phyloP scores from a whole-genome alignment of 2,113 vertebrate species.

The Lepisosteus osseus region DNA sequence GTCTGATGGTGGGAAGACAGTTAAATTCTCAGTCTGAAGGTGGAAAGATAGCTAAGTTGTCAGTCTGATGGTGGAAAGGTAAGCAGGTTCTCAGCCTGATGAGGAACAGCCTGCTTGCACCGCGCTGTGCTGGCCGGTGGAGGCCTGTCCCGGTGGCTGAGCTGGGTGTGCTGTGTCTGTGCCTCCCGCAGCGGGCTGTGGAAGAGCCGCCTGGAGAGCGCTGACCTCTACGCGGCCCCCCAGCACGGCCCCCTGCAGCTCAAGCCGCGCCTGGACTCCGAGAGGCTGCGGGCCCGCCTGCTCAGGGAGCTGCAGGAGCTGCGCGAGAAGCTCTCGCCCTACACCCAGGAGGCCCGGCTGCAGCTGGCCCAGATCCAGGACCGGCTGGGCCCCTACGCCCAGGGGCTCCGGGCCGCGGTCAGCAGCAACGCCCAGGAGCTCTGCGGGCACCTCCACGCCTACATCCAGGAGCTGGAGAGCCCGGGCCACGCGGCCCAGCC shows the following conservation, averaged over 20 bases:
- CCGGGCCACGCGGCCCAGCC: slow-evolving; percentile 44
- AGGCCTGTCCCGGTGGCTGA: too few relatives aligned
- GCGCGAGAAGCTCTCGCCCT: slow-evolving; percentile 62
- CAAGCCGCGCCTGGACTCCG: slow-evolving; percentile 55
- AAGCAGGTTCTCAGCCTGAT: too few relatives aligned
- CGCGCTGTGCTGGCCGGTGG: too few relatives aligned
- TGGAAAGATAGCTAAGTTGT: too few relatives aligned
- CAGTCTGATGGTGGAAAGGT: too few relatives aligned
- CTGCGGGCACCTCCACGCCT: slow-evolving; percentile 59
- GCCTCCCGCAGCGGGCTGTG: slow-evolving; percentile 47
- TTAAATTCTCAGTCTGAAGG: too few relatives aligned
- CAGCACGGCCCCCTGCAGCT: slow-evolving; percentile 51
- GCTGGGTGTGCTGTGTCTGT: too few relatives aligned
- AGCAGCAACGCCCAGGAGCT: slow-evolving; percentile 65
- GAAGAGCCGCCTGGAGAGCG: slow-evolving; percentile 68
- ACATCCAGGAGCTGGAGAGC: slow-evolving; percentile 44
- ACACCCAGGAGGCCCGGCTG: slow-evolving; percentile 50
- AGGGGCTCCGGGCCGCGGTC: slow-evolving; percentile 71
- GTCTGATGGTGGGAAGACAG: too few relatives aligned
- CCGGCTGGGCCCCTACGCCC: slow-evolving; percentile 59
- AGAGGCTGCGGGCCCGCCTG: slow-evolving; percentile 58
- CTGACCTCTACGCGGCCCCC: slow-evolving; percentile 48
- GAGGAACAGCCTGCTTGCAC: too few relatives aligned
- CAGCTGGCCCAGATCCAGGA: slow-evolving; percentile 66
- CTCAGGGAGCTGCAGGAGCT: slow-evolving; percentile 75